Evolutionary conservation across 2,797 vertebrate species (phyloP).

Genomic region (Rhinophrynus dorsalis): DNA sequence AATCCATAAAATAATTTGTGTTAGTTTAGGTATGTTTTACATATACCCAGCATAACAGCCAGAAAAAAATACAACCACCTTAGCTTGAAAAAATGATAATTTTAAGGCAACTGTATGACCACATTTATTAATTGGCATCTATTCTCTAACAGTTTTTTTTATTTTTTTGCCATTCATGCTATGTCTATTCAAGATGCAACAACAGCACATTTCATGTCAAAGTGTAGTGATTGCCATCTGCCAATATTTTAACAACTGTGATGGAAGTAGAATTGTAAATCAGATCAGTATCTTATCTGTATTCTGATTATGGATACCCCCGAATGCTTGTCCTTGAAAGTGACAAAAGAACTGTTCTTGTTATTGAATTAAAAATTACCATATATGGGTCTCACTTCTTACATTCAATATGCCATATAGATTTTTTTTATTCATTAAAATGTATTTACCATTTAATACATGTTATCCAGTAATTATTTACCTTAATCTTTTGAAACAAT

Average conservation of each 20-base stretch:
- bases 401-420: too few species aligned
- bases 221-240: constrained; percentile 28
- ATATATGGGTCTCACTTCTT: too few species aligned
- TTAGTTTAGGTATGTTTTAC: too few species aligned
- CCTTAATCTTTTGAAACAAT: too few species aligned
- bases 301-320: constrained; percentile 19
- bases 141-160: background rate
- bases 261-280: constrained; percentile 13
- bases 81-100: too few species aligned
- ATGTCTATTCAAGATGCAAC: background rate
- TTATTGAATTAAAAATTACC: background rate
- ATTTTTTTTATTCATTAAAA: too few species aligned
- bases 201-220: constrained; percentile 22
- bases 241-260: background rate
- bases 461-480: too few species aligned
- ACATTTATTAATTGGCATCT: background rate
- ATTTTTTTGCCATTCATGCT: background rate
- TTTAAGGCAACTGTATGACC: background rate
- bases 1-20: too few species aligned
- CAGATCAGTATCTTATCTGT: constrained; percentile 28
- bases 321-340: constrained; percentile 18
- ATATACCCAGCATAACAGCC: too few species aligned
- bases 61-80: too few species aligned
- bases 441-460: too few species aligned
- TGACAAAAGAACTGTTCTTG: background rate